Conservation (phyloP, 2,113 vertebrate genomes). For the Podocnemis expansa region DNA sequence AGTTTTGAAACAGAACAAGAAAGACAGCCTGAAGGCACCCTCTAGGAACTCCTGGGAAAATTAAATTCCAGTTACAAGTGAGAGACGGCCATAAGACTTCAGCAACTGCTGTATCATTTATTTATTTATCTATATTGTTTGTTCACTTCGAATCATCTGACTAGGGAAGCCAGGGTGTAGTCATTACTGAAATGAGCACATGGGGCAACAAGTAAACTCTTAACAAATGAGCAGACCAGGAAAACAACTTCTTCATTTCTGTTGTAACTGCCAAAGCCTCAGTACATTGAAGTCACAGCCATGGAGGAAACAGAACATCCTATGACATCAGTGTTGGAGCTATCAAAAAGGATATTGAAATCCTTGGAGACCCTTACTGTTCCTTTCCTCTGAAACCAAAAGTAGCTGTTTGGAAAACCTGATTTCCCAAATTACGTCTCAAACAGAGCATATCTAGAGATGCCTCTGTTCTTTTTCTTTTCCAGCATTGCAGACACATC, state of each 20-base stretch:
- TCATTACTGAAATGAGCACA: not conserved
- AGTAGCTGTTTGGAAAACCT: not conserved
- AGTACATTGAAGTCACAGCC: not conserved
- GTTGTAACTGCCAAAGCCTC: not conserved
- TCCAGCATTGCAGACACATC: not conserved
- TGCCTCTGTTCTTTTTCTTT: not conserved
- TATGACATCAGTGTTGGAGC: not conserved
- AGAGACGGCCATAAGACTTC: too few species aligned
- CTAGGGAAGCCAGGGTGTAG: not conserved
- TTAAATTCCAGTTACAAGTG: too few species aligned
- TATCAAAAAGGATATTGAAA: not conserved
- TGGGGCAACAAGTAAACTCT: not conserved
- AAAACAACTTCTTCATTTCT: not conserved
- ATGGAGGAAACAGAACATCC: not conserved
- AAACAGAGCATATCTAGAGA: not conserved
- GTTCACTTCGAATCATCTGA: not conserved
- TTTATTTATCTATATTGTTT: too few species aligned
- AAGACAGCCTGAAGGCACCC: too few species aligned
- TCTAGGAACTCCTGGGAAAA: too few species aligned
- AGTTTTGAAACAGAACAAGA: constrained; percentile 19
- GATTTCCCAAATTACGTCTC: not conserved
- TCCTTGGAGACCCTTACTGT: not conserved
- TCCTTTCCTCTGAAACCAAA: not conserved
- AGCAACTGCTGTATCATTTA: too few species aligned
- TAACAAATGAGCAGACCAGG: not conserved